Percentiles rank a stretch among this genome's conserved stretches.
Evolutionary conservation across 2,888 invertebrate genomes (phyloP).

Genomic region (Dendrolimus pini): DNA sequence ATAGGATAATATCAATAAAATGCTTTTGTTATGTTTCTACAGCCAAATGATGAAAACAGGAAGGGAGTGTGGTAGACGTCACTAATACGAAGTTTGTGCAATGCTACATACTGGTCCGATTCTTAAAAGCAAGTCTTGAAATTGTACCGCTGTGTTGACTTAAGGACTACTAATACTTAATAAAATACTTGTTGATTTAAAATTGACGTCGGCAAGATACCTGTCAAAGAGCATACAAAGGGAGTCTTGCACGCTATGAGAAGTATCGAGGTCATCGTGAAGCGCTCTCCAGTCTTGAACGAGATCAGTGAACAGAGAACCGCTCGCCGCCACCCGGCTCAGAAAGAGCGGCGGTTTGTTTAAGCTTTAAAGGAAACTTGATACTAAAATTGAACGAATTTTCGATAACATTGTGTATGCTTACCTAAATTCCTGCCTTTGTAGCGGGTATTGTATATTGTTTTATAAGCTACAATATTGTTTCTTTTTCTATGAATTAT

Average conservation of each 20-base stretch:
- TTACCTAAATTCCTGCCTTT: conserved; percentile 14
- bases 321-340: conserved; percentile 19
- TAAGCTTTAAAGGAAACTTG: conserved; percentile 8
- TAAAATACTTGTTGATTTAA: conserved; percentile 21
- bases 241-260: conserved; percentile 18
- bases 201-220: conserved; percentile 28
- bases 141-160: too few relatives aligned
- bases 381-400: conserved; percentile 4
- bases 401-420: conserved; percentile 1
- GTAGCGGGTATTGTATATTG: conserved; percentile 11
- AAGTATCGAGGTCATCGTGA: conserved; percentile 31
- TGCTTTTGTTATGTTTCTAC: too few relatives aligned
- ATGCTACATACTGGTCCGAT: too few relatives aligned
- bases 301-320: conserved; percentile 11
- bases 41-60: too few relatives aligned
- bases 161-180: too few relatives aligned
- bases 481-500: too few relatives aligned
- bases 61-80: too few relatives aligned
- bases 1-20: too few relatives aligned
- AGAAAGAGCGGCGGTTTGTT: conserved; percentile 18
- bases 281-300: conserved; percentile 31
- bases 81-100: too few relatives aligned
- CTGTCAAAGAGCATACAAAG: conserved; percentile 38
- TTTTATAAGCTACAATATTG: too few relatives aligned
- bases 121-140: too few relatives aligned